A percentile compares a stretch with the other conserved stretches of the same genome.
Conservation (phyloP, 2,888 invertebrate genomes). For the Trachelus troglodyta region DNA sequence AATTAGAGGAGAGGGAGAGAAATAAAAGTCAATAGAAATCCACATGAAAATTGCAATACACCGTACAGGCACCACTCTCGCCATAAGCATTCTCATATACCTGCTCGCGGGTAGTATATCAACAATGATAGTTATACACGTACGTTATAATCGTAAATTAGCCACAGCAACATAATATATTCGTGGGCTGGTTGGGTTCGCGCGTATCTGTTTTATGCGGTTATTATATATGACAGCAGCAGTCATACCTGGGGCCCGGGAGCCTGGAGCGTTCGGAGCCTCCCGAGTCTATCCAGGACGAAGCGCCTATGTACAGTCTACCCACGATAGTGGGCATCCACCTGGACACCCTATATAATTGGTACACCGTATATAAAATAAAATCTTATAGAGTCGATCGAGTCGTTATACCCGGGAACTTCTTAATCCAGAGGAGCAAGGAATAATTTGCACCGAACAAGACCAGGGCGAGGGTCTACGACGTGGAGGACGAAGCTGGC, state of each 20-base stretch:
- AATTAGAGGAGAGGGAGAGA: background rate
- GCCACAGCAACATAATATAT: constrained; percentile 66
- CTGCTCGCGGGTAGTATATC: constrained; percentile 61
- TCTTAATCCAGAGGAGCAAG: constrained; percentile 33
- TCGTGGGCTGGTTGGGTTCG: constrained; percentile 60
- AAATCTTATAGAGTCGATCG: background rate
- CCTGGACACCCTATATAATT: background rate
- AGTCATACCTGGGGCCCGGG: constrained; percentile 57
- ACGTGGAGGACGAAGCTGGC: constrained; percentile 17
- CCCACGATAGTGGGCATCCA: background rate
- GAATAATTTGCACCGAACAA: constrained; percentile 32
- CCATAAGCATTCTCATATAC: background rate
- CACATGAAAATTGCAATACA: background rate
- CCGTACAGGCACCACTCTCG: background rate
- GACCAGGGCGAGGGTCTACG: constrained; percentile 20
- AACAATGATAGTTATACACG: constrained; percentile 67
- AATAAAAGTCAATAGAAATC: background rate
- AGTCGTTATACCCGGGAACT: constrained; percentile 18
- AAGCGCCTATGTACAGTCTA: background rate
- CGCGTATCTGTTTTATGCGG: constrained; percentile 66
- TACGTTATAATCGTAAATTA: constrained; percentile 67
- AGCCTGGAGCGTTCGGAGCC: background rate
- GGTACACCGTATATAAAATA: background rate
- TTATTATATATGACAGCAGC: constrained; percentile 66
- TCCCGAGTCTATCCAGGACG: background rate